These are phyloP conservation scores for Eleutherodactylus coqui DNA, from an alignment of 2,797 vertebrate species.

Conservation along the genomic window DNA sequence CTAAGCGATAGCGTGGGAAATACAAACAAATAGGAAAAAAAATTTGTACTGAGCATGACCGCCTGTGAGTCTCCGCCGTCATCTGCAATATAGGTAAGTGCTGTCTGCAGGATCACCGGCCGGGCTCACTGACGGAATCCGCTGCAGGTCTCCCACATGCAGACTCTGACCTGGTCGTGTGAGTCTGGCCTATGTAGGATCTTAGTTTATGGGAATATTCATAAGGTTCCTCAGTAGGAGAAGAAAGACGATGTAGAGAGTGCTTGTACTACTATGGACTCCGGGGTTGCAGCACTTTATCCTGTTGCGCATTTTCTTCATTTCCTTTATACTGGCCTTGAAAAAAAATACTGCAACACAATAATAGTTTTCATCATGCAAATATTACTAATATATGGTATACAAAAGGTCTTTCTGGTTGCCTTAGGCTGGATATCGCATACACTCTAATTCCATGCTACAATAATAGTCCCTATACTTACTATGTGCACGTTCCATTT, in stretches of 20 bases:
- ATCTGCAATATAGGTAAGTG: too few species aligned
- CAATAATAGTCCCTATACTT: not conserved
- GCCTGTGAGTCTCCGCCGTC: too few species aligned
- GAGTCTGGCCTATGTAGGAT: not conserved
- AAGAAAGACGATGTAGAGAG: not conserved
- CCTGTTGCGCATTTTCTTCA: not conserved
- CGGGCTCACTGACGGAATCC: too few species aligned
- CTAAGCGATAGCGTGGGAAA: too few species aligned
- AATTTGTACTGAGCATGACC: too few species aligned
- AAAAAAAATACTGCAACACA: not conserved
- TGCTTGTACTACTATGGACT: not conserved
- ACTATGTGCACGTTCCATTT: slow-evolving; percentile 13
- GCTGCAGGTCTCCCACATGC: too few species aligned
- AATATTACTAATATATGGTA: not conserved
- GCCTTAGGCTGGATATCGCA: not conserved
- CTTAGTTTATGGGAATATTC: not conserved
- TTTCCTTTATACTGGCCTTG: not conserved
- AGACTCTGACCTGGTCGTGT: too few species aligned
- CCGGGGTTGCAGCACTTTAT: not conserved
- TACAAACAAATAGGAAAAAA: too few species aligned
- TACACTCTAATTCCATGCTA: not conserved
- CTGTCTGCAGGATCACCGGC: too few species aligned
- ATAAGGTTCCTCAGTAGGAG: not conserved
- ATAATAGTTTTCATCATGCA: not conserved
- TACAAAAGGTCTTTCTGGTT: not conserved